Conservation (phyloP, 2,113 vertebrate genomes). For the Triplophysa dalaica region DNA sequence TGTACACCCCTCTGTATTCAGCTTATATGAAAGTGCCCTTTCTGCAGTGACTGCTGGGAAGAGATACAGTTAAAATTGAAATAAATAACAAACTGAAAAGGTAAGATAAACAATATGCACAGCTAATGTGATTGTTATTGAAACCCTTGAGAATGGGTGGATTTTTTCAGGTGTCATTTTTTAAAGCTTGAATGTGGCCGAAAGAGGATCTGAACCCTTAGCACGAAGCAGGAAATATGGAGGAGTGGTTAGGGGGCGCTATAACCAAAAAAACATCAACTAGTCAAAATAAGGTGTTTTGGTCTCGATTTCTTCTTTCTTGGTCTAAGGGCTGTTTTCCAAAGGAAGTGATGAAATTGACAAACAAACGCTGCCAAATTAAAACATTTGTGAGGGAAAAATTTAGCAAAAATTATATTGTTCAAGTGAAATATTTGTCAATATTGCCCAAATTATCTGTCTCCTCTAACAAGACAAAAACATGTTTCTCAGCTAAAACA, state of each 20-base stretch:
- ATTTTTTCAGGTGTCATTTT: conserved; percentile 58
- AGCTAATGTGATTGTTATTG: conserved; percentile 28
- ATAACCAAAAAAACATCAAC: conserved; percentile 58
- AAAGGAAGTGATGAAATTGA: too few species aligned
- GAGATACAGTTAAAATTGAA: conserved; percentile 65
- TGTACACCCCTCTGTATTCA: conserved; percentile 74
- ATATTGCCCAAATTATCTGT: too few species aligned
- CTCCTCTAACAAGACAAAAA: too few species aligned
- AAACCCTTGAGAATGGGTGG: conserved; percentile 6
- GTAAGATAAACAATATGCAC: conserved; percentile 66
- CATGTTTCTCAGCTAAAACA: too few species aligned
- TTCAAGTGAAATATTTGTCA: too few species aligned
- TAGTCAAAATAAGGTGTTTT: conserved; percentile 21
- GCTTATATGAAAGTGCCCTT: conserved; percentile 77
- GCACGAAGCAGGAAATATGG: conserved; percentile 70
- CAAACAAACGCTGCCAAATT: too few species aligned
- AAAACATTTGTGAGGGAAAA: too few species aligned
- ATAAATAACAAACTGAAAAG: conserved; percentile 57
- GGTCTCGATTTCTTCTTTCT: neutral
- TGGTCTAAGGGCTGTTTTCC: conserved; percentile 23
- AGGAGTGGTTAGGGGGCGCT: conserved; percentile 75
- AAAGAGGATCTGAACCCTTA: conserved; percentile 47
- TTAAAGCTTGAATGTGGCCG: conserved; percentile 21
- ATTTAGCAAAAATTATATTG: too few species aligned
- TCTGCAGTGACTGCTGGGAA: conserved; percentile 82